These are phyloP conservation scores for Trachythela sp. DNA, from an alignment of 64 coral and sea anemone genomes.

Conservation along the genomic window DNA sequence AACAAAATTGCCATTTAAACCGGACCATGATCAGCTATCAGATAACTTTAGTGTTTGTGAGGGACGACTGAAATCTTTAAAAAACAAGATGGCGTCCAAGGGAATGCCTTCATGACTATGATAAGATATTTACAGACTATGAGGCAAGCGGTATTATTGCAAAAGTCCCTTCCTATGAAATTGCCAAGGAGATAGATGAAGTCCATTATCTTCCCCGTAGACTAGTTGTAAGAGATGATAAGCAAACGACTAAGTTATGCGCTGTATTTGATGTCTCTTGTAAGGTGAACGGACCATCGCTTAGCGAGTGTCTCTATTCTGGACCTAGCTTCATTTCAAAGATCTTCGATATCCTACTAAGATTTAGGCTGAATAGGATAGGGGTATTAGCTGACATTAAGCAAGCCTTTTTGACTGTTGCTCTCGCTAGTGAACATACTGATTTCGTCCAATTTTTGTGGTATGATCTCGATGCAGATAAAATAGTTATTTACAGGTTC, in stretches of 20 bases:
- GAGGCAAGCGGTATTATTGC: background rate
- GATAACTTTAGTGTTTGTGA: background rate
- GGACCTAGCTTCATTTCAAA: background rate
- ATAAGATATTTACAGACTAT: background rate
- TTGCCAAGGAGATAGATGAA: background rate
- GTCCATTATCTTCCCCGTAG: background rate
- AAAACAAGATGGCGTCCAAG: background rate
- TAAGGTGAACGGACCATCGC: background rate
- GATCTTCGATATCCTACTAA: background rate
- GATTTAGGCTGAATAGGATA: background rate
- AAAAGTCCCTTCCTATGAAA: background rate
- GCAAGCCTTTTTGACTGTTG: too few relatives aligned
- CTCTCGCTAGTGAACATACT: too few relatives aligned
- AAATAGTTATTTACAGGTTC: background rate
- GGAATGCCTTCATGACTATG: background rate
- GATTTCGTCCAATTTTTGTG: background rate
- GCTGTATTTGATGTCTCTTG: background rate
- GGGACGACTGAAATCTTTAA: background rate
- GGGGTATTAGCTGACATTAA: background rate
- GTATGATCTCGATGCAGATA: background rate
- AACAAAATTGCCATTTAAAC: background rate
- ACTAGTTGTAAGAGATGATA: background rate
- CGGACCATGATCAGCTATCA: background rate
- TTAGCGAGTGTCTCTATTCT: background rate
- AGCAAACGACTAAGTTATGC: background rate